Evolutionary conservation across 2,113 vertebrate species (phyloP), one percentile per base, ranked within the genome.

Genomic region (Lepisosteus oculatus): DNA sequence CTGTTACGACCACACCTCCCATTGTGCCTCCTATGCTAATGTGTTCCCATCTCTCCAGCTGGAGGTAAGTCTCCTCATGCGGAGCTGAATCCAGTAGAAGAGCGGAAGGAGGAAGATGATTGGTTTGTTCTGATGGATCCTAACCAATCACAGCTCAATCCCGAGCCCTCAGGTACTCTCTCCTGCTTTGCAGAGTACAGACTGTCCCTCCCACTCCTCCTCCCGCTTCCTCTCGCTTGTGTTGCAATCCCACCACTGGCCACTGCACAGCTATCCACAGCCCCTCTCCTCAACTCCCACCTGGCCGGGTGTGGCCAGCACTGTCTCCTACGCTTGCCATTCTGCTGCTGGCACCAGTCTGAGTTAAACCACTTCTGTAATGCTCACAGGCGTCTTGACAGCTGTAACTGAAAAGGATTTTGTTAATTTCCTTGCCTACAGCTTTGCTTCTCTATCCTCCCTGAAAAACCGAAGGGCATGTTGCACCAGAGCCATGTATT

Each of bases 51-150:
- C 62, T 55, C 67, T 67, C 68, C 74, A 86, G 80, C 84, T 83
- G 81, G 78, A 85, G 83, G 81, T 63, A 71, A 80, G 7, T 79
- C 79, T 82, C 82, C 83, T 75, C 81, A 78, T 82, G 68, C 64
- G 55, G 65, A 76, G 62, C 77, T 73, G 17, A 72, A 43, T 15
- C 79, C 68, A 29, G n/a, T 44, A 14, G n/a, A 8, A 62, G 42
- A 61, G 54, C 62, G 70, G 43, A 43, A 13, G 4, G 68, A 43
- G 64, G 4, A 68, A 3, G 86, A 87, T 45, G 70, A 71, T 61
- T 85, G 89, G 87, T 84, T 82, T 69, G 15, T 68, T 17, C 72
- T 83, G 54, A 79, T 87, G 17, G 76, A 87, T 51, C 71, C 67
- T 2, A 64, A 45, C 68, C 78, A 78, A 2, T 72, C 80, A 29